Evolutionary conservation across 2,888 invertebrate genomes (phyloP).

Genomic region (Leistus spinibarbis): DNA sequence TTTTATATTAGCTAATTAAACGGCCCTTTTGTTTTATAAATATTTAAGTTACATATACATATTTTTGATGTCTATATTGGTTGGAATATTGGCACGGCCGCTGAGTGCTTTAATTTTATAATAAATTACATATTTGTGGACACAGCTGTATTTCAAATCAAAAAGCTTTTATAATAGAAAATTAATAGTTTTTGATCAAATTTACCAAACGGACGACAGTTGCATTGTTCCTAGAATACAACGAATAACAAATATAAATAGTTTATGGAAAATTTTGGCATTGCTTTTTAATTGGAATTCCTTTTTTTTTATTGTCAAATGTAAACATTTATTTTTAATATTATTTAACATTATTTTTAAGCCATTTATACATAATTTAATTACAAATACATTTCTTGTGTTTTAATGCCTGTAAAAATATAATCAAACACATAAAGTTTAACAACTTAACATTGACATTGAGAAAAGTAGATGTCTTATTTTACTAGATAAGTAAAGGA

Average conservation of each 20-base stretch:
- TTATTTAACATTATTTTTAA: too few relatives aligned
- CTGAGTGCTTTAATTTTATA: not conserved
- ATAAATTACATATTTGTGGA: slow-evolving; percentile 14
- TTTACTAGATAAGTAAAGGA: not conserved
- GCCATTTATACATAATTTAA: too few relatives aligned
- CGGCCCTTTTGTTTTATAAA: slow-evolving; percentile 18
- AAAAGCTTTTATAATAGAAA: slow-evolving; percentile 3
- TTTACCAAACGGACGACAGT: not conserved
- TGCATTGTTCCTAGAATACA: not conserved
- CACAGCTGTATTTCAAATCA: slow-evolving; percentile 29
- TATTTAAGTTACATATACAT: slow-evolving; percentile 21
- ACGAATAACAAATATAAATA: not conserved
- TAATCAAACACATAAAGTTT: not conserved
- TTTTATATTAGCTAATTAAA: slow-evolving; percentile 24
- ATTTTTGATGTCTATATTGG: slow-evolving; percentile 6
- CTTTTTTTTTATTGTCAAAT: not conserved
- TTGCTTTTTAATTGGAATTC: too few relatives aligned
- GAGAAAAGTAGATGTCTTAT: not conserved
- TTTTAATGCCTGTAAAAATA: too few relatives aligned
- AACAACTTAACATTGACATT: not conserved
- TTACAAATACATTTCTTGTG: too few relatives aligned
- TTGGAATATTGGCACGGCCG: not conserved
- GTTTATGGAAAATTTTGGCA: not conserved
- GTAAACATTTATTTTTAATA: too few relatives aligned
- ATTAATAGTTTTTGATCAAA: not conserved